A percentile compares a stretch with the other conserved stretches of the same genome.
Evolutionary conservation across 2,797 vertebrate genomes (phyloP).

Genomic region (Anguilla marmorata): DNA sequence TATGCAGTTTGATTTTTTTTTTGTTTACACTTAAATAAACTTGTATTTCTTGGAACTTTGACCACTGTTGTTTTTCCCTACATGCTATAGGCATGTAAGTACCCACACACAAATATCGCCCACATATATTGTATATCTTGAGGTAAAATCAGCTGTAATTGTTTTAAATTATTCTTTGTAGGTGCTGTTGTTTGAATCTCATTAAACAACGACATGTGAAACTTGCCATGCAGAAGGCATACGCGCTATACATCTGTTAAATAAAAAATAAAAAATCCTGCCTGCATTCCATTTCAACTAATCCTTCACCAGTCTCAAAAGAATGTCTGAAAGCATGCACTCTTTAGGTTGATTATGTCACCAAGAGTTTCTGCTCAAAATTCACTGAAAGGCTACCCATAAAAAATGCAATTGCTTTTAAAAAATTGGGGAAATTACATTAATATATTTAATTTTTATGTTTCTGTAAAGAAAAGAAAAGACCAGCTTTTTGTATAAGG

Average conservation of each 20-base stretch:
- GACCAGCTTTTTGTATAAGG: not conserved
- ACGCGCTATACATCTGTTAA: not conserved
- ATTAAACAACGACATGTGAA: not conserved
- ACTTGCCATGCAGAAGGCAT: not conserved
- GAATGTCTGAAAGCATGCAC: not conserved
- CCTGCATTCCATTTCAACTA: not conserved
- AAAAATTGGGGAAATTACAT: no score
- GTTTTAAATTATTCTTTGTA: not conserved
- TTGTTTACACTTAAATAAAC: constrained; percentile 93
- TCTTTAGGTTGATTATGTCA: no score
- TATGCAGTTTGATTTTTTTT: constrained; percentile 93
- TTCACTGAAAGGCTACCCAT: no score
- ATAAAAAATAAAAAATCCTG: not conserved
- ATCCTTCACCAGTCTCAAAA: not conserved
- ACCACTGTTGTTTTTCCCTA: constrained; percentile 24
- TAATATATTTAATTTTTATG: no score
- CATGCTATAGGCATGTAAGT: not conserved
- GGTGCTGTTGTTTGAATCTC: not conserved
- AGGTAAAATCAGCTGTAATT: not conserved
- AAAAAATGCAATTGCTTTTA: no score
- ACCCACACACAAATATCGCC: not conserved
- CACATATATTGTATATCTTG: not conserved
- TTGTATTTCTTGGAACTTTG: constrained; percentile 77
- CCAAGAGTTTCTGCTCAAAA: no score
- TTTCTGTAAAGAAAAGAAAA: not conserved